These are phyloP conservation scores for Venturia canescens DNA, from an alignment of 1,140 invertebrate species.

Conservation along the genomic window DNA sequence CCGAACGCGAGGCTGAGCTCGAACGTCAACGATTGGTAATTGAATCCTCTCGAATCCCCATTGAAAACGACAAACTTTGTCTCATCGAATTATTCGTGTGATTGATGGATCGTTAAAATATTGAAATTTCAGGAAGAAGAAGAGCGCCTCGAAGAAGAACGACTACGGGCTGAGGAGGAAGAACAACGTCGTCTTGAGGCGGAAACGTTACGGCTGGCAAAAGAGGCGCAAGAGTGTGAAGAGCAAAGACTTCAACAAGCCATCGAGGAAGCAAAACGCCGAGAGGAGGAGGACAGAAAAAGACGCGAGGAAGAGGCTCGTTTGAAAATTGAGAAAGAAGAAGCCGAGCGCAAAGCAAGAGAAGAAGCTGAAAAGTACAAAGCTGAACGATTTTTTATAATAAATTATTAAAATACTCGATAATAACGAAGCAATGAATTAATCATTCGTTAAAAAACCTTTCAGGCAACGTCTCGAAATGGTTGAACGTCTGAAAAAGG, in stretches of 20 bases:
- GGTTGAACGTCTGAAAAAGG: conserved; percentile 85
- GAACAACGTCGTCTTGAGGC: conserved; percentile 87
- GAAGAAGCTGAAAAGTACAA: conserved; percentile 88
- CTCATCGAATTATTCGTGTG: not conserved
- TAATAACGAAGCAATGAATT: not conserved
- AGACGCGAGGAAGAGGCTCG: conserved; percentile 82
- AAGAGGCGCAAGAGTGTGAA: conserved; percentile 84
- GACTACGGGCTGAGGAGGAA: conserved; percentile 88
- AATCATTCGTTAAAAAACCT: conserved; percentile 44
- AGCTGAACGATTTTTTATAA: conserved; percentile 65
- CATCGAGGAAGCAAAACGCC: conserved; percentile 80
- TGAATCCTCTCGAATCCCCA: conserved; percentile 38
- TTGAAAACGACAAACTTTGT: too few relatives aligned
- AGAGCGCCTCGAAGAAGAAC: conserved; percentile 85
- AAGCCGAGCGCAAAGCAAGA: conserved; percentile 84
- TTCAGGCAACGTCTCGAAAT: conserved; percentile 84
- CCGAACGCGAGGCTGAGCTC: conserved; percentile 89
- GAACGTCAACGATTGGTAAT: conserved; percentile 84
- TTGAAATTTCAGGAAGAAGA: conserved; percentile 79
- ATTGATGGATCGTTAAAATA: conserved; percentile 8
- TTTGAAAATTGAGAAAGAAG: conserved; percentile 85
- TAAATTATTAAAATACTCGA: not conserved
- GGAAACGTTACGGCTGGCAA: conserved; percentile 83
- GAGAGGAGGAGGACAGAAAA: conserved; percentile 83
- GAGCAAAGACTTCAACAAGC: conserved; percentile 85